These are phyloP conservation scores for Balaeniceps rex DNA, from an alignment of 2,113 vertebrate genomes.

Conservation along the genomic window DNA sequence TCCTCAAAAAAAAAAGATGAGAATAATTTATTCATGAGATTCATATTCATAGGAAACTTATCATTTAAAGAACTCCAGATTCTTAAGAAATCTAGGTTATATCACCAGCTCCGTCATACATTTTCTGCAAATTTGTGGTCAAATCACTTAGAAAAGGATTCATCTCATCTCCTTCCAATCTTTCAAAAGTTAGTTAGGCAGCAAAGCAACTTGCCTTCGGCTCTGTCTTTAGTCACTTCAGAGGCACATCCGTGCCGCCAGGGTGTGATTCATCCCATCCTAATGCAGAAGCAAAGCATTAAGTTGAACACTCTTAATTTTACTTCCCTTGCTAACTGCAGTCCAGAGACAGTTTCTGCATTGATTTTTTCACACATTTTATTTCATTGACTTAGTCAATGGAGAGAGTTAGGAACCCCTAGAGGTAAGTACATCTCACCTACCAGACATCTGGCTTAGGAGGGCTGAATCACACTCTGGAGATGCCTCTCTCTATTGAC, in stretches of 20 bases:
- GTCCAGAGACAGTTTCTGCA: neutral
- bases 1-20: neutral
- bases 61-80: neutral
- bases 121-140: neutral
- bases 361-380: neutral
- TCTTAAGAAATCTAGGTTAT: neutral
- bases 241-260: neutral
- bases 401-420: neutral
- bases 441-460: neutral
- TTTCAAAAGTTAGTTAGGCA: neutral
- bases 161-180: neutral
- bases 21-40: neutral
- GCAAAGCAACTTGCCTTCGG: neutral
- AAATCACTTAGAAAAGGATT: neutral
- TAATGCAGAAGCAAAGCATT: neutral
- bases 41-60: neutral
- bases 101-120: neutral
- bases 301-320: slow-evolving; percentile 24
- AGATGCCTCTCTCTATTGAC: neutral
- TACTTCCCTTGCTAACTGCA: slow-evolving; percentile 15
- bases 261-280: neutral
- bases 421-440: neutral
- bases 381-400: neutral
- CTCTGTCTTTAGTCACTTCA: slow-evolving; percentile 1
- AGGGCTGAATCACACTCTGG: neutral